Conservation (phyloP, 2,797 vertebrate species). For the Cichlasoma orientale region DNA sequence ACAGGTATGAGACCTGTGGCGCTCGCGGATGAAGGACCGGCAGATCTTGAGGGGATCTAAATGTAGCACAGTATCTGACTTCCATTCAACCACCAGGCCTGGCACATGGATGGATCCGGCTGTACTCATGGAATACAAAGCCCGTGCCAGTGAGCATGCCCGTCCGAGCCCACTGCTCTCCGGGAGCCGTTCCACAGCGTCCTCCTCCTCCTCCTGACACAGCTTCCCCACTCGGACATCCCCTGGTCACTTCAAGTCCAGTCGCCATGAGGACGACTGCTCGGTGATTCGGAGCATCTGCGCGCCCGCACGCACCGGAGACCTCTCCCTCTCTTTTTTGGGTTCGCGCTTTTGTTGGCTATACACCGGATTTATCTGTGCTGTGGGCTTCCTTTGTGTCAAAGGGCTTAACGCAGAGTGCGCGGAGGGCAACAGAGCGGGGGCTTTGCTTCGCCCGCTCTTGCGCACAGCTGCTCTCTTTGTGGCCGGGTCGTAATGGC, state of each 20-base stretch:
- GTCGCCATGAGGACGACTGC: conserved; percentile 57
- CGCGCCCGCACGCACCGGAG: conserved; percentile 25
- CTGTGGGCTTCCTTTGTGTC: conserved; percentile 70
- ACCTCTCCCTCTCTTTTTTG: background rate
- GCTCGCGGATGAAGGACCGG: conserved; percentile 48
- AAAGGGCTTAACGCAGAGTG: conserved; percentile 58
- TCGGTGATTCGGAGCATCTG: conserved; percentile 56
- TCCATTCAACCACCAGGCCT: conserved; percentile 40
- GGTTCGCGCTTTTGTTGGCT: conserved; percentile 30
- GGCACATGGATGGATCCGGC: conserved; percentile 64
- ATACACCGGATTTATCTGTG: conserved; percentile 42
- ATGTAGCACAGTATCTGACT: conserved; percentile 12
- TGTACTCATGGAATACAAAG: conserved; percentile 67
- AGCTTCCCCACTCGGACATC: conserved; percentile 44
- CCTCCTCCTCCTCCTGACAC: conserved; percentile 53
- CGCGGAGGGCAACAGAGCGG: conserved; percentile 46
- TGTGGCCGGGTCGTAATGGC: conserved; percentile 77
- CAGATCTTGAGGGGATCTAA: conserved; percentile 26
- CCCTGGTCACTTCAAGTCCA: conserved; percentile 36
- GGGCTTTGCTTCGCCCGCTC: conserved; percentile 47
- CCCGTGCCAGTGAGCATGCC: conserved; percentile 64
- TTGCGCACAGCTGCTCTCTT: conserved; percentile 59
- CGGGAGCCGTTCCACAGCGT: conserved; percentile 37
- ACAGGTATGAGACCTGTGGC: conserved; percentile 81
- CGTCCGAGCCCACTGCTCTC: conserved; percentile 44